Evolutionary conservation across 2,888 invertebrate genomes (phyloP), one percentile per base, ranked within the genome.

Genomic region (Pristionchus entomophagus): DNA sequence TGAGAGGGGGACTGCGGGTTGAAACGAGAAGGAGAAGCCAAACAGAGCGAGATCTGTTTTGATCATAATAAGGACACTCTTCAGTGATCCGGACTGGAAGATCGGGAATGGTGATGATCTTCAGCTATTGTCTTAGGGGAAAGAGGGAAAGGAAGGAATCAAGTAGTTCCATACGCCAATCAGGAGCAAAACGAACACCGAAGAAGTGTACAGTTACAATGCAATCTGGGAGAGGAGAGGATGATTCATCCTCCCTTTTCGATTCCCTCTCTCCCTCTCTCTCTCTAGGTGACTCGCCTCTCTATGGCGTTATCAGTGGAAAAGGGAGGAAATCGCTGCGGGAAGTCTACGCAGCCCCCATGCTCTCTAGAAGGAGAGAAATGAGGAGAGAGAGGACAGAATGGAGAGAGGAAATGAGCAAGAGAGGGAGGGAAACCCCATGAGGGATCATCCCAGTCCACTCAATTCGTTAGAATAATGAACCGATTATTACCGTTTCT

Each of bases 1-100:
- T n/a, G 38, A 35, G 73, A 45, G 41, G 35, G 5, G 22, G 38
- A 26, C 22, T n/a, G 41, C n/a, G 78, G 29, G 51, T 17, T 29
- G 78, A 80, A 80, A 80, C 32, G 78, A 49, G 78, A 59, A 45
- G 32, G 29, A 77, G 77, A 80, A 53, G 51, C 51, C 78, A 80
- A 80, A 53, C 49, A 51, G 49, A 80, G 19, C 32, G 29, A 26
- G 49, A 0, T 10, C 14, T 49, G 49, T 77, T 49, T n/a, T 77
- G 22, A 12, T 22, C n/a, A n/a, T n/a, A n/a, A n/a, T n/a, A n/a
- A n/a, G n/a, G n/a, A n/a, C n/a, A n/a, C n/a, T n/a, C n/a, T n/a
- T n/a, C n/a, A n/a, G n/a, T n/a, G n/a, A n/a, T n/a, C n/a, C n/a
- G n/a, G n/a, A n/a, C n/a, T n/a, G n/a, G n/a, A n/a, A n/a, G n/a